Base-by-base conservation (phyloP, 2,797 vertebrate genomes). In the Thunnus albacares region DNA sequence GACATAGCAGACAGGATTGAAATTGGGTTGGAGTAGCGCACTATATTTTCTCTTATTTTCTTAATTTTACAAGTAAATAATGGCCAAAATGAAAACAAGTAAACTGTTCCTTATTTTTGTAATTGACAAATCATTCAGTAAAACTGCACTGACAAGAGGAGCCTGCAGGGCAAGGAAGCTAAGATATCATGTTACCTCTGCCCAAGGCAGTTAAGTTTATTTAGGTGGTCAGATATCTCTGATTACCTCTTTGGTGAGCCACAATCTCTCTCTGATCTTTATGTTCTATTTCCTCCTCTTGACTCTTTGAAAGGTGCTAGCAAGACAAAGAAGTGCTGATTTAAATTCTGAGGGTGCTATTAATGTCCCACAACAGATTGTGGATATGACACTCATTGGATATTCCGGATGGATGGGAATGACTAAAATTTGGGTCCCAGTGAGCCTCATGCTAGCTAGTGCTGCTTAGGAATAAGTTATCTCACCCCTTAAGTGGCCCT, bases 41-140 rank as follows among this genome's bases (percentile, higher is more conserved):
- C 33, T 47, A 43, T 64, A 24, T 80, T 82, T 86, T 35, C 33
- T 53, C 55, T 53, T 10, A 22, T 65, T 75, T 71, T 13, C 24
- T 33, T 5, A 18, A 64, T 69, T 82, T 77, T 70, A 47, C 35
- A 57, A 57, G 73, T 58, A 71, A 81, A 84, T 70, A 84, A 76
- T 26, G 26, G 41, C 22, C 67, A 45, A 64, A 81, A 63, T 58
- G 9, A 77, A 75, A 82, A 69, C 18, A 43, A 67, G 47, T 45
- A 18, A 41, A 47, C 7, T 26, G 35, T 6, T 15, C 13, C 38
- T 22, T 64, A 10, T 61, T 64, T 73, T 63, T 52, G n/a, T n/a
- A 53, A 47, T 56, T 68, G 67, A 84, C 63, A 78, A 58, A 72
- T 71, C 26, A 15, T 65, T 67, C 63, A 80, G 52, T 73, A 73